Evolutionary conservation across 1,140 invertebrate species (phyloP), one percentile per base, ranked within the genome.

Genomic region (Pseudomyrmex cubaensis): DNA sequence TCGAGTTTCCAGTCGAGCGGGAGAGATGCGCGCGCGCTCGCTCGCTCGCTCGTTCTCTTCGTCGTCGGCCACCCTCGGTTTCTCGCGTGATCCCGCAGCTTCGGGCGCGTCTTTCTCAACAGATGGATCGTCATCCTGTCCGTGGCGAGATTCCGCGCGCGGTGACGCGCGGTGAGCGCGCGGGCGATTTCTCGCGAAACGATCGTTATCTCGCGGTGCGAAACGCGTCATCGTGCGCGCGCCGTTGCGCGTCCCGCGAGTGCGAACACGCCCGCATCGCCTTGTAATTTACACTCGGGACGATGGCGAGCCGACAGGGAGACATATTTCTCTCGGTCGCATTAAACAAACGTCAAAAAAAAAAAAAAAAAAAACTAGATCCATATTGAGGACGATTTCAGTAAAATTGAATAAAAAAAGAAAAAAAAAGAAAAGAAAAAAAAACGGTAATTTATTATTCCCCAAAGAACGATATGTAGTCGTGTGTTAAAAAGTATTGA

Each of bases 201-300:
- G 50, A 64, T 83, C 61, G 80, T 13, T 63, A 83, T 75, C 70
- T 12, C 35, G 59, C 61, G 57, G 12, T 73, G 35, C 5, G 35
- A 35, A 5, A 35, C 35, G 67, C 74, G 70, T 83, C 78, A 80
- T 57, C 50, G 63, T 35, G 85, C 61, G 85, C 35, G 35, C 35
- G 35, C 5, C 20, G 20, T 20, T 35, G 35, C 35, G 35, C 35
- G 54, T 84, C 64, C 50, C 62, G 74, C 62, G 85, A 86, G 85
- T 54, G 73, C 67, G 67, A 87, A 87, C 80, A 87, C 85, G 85
- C 86, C 85, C 85, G 54, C 48, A 63, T 69, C 35, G 44, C 17
- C 54, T 67, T 52, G 67, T 83, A 86, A 73, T 78, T 84, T 69
- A 67, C 61, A 25, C 25, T 44, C 69, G 15, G 57, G 61, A 62